Conservation (phyloP, 2,113 vertebrate species). For the Nesogale talazaci region DNA sequence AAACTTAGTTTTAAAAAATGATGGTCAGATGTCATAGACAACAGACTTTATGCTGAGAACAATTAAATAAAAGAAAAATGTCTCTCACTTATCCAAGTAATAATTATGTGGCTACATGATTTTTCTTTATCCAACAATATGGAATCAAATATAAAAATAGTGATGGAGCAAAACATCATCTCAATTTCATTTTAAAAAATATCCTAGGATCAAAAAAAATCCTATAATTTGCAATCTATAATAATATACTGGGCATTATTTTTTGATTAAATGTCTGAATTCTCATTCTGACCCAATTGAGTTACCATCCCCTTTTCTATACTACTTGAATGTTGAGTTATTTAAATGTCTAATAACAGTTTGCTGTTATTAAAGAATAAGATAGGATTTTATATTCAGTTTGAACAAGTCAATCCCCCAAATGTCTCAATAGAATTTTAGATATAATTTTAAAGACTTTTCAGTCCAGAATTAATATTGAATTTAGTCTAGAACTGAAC, state of each 20-base stretch:
- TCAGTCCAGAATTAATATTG: not conserved
- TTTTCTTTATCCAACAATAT: not conserved
- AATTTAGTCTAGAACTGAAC: not conserved
- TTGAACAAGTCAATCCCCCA: not conserved
- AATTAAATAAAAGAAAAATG: not conserved
- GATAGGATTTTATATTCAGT: not conserved
- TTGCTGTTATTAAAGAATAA: conserved; percentile 16
- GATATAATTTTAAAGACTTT: conserved; percentile 21
- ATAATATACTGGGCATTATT: conserved; percentile 13
- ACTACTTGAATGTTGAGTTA: not conserved
- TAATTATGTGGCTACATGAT: not conserved
- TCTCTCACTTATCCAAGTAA: not conserved
- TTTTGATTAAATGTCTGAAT: conserved; percentile 32
- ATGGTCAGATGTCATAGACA: not conserved
- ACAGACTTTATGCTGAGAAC: not conserved
- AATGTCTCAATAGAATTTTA: not conserved
- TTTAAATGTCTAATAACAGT: not conserved
- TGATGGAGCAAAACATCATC: not conserved
- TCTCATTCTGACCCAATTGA: not conserved
- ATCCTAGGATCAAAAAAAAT: not conserved
- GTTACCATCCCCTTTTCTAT: not conserved
- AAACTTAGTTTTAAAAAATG: too few relatives aligned
- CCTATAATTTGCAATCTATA: not conserved
- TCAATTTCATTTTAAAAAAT: conserved; percentile 29
- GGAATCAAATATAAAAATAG: not conserved